Evolutionary conservation across 2,888 invertebrate species (phyloP).

Genomic region (Malthinus seriepunctatus): DNA sequence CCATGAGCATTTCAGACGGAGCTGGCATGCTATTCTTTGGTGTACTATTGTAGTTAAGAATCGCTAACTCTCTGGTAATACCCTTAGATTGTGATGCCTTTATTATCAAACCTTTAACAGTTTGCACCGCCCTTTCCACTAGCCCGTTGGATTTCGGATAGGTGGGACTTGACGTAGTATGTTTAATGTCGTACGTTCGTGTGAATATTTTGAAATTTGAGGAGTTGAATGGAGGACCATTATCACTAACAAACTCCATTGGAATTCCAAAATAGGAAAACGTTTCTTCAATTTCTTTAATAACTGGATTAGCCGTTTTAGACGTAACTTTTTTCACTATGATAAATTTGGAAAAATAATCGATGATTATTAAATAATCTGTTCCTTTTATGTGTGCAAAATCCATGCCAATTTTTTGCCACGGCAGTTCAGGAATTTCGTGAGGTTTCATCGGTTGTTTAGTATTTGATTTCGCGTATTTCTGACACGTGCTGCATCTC

Average conservation of each 20-base stretch:
- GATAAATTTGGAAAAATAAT: slow-evolving; percentile 37
- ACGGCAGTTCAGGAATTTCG: slow-evolving; percentile 28
- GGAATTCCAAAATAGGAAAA: slow-evolving; percentile 35
- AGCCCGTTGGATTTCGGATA: slow-evolving; percentile 33
- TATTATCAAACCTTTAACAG: slow-evolving; percentile 32
- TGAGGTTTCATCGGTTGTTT: slow-evolving; percentile 27
- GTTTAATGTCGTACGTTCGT: slow-evolving; percentile 27
- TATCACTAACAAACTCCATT: slow-evolving; percentile 26
- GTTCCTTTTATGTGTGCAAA: slow-evolving; percentile 13
- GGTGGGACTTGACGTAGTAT: slow-evolving; percentile 29
- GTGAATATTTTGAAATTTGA: slow-evolving; percentile 28
- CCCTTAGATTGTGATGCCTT: slow-evolving; percentile 27
- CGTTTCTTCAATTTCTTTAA: slow-evolving; percentile 26
- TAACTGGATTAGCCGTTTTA: slow-evolving; percentile 26
- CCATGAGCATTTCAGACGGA: slow-evolving; percentile 34
- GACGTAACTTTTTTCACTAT: slow-evolving; percentile 31
- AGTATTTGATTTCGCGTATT: slow-evolving; percentile 16
- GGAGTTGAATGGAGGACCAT: slow-evolving; percentile 32
- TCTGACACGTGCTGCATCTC: slow-evolving; percentile 5
- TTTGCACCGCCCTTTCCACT: slow-evolving; percentile 34
- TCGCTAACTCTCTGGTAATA: slow-evolving; percentile 35
- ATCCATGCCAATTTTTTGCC: slow-evolving; percentile 34
- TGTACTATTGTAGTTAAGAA: slow-evolving; percentile 33
- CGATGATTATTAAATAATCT: slow-evolving; percentile 31
- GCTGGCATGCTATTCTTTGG: slow-evolving; percentile 35